Percentiles rank a stretch among this genome's conserved stretches.
phyloP scores from a whole-genome alignment of 1,140 invertebrate species.

The Drosophila persimilis region DNA sequence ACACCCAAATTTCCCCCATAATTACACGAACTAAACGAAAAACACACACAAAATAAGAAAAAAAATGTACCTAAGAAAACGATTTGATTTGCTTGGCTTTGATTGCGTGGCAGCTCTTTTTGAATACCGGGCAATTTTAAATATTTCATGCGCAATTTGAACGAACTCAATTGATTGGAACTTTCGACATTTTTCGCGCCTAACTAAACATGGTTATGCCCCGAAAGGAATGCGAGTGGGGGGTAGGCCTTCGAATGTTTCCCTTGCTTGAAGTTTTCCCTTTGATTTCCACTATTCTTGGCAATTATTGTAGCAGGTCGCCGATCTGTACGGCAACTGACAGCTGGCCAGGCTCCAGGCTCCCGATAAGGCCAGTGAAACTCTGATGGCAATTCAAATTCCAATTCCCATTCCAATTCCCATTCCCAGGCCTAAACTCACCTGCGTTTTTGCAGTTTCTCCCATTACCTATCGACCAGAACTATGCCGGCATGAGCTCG shows the following conservation, averaged over 20 bases:
- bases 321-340: constrained; percentile 20
- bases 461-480: constrained; percentile 8
- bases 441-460: constrained; percentile 24
- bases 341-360: constrained; percentile 14
- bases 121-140: constrained; percentile 29
- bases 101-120: constrained; percentile 36
- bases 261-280: too few relatives aligned
- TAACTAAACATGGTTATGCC: constrained; percentile 23
- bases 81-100: constrained; percentile 33
- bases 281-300: background rate
- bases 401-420: too few relatives aligned
- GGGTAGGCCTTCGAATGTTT: background rate
- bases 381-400: constrained; percentile 26
- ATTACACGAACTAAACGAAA: constrained; percentile 11
- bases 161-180: constrained; percentile 42
- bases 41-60: background rate
- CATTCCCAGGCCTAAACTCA: background rate
- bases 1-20: constrained; percentile 6
- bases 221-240: constrained; percentile 5
- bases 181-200: constrained; percentile 37
- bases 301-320: constrained; percentile 19
- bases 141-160: constrained; percentile 44
- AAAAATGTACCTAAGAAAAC: background rate
- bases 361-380: constrained; percentile 3
- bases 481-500: constrained; percentile 12